Evolutionary conservation across 2,888 invertebrate genomes (phyloP), one percentile per base, ranked within the genome.

Genomic region (Phrixothrix hirtus): DNA sequence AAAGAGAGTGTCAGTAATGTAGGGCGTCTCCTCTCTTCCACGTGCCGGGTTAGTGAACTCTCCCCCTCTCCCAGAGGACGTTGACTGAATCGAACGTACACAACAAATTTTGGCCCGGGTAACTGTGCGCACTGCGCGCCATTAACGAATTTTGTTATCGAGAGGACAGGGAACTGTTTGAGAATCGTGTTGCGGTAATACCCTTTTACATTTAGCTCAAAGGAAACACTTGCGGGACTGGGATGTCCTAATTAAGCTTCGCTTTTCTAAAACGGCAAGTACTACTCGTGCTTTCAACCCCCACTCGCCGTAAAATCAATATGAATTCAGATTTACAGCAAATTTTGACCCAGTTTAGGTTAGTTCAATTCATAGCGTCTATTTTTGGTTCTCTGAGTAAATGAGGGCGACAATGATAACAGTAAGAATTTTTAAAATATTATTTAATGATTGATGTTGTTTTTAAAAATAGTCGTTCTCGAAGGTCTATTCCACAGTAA

Each of bases 31-130:
- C 57, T 51, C 36, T 45, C 45, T 27, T 45, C 55, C 55, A 50
- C 55, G 55, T 50, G 55, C 32, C 35, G 55, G 46, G 55, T 50
- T 45, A 50, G 14, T 38, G 55, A 55, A 50, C 55, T 50, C 35
- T 49, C 43, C 54, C 54, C 51, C 44, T 37, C 47, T 45, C 42
- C 48, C 42, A 55, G 49, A 51, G 56, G 48, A 59, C 45, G 39
- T 50, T 49, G 48, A 54, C 52, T 47, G 53, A 53, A 53, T 49
- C 38, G 41, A 54, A 57, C 50, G 57, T 49, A 55, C 46, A 36
- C 53, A 57, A 57, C 52, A 53, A 52, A 48, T 49, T 57, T 53
- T 47, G 54, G 57, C 57, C 57, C 57, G 53, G 57, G 57, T 43
- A 41, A 43, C 45, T 42, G 41, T 48, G 57, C 49, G 46, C 44